Conservation (phyloP, 2,888 invertebrate species). For the Drosophila kanekoi region DNA sequence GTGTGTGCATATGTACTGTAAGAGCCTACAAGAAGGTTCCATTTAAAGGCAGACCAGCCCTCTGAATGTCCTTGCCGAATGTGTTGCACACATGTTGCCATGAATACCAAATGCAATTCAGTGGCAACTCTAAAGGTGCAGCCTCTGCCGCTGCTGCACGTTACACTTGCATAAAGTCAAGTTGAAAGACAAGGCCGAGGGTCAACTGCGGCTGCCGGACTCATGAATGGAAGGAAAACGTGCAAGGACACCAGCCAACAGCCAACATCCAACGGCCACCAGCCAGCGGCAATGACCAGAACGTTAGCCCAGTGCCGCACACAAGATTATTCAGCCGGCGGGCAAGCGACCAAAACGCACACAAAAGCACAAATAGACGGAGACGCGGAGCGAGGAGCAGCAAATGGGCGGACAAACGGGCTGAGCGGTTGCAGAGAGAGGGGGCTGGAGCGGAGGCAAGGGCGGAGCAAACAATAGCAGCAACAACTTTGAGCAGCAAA, state of each 20-base stretch:
- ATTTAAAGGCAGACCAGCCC: conserved; percentile 17
- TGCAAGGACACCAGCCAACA: conserved; percentile 46
- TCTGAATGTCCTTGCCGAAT: conserved; percentile 44
- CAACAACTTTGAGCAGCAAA: conserved; percentile 26
- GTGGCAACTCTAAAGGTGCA: conserved; percentile 32
- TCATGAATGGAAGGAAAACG: conserved; percentile 11
- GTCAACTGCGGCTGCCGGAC: conserved; percentile 57
- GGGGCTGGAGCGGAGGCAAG: conserved; percentile 12
- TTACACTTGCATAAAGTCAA: conserved; percentile 71
- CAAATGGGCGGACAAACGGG: neutral
- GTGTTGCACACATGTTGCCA: conserved; percentile 57
- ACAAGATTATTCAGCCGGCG: conserved; percentile 60
- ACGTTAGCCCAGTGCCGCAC: conserved; percentile 22
- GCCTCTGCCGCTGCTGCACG: conserved; percentile 14
- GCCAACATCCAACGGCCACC: conserved; percentile 18
- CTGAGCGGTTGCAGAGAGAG: neutral
- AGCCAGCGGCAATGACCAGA: conserved; percentile 47
- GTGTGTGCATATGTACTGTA: conserved; percentile 3
- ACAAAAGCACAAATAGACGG: conserved; percentile 6
- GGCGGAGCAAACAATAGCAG: conserved; percentile 39
- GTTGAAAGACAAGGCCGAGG: conserved; percentile 72
- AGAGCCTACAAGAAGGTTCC: conserved; percentile 19
- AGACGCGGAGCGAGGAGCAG: neutral
- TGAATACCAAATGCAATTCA: conserved; percentile 72
- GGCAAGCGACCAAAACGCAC: conserved; percentile 31